Base-by-base conservation (phyloP, 2,888 invertebrate genomes). In the Eurois occulta region DNA sequence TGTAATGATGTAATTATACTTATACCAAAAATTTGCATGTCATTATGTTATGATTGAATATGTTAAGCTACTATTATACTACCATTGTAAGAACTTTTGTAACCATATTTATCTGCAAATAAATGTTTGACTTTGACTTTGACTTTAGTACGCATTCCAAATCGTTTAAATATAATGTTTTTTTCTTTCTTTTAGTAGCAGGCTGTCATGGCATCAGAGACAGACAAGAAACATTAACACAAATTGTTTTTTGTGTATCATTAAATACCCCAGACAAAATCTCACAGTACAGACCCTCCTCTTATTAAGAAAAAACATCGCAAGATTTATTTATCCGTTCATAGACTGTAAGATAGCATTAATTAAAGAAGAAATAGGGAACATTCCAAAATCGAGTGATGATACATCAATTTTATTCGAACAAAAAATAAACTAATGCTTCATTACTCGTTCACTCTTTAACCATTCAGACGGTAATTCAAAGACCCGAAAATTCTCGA, bases 401-500 rank as follows among this genome's bases (percentile, higher is more conserved):
- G 83, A 85, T 81, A 74, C 72, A 68, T 81, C 83, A 79, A 77
- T 69, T 85, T 86, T 62, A 85, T 78, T 66, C 28, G 21, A 85
- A 83, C 65, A 86, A 60, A 78, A 72, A 78, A 43, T 83, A 77
- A 87, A 77, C 75, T 43, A 75, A 83, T 73, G 88, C 84, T 86
- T 86, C 86, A 83, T 87, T 77, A 80, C 55, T 70, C 78, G 55
- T 35, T 69, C 71, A 69, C 67, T 82, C 77, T 88, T 75, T 77
- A 78, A 68, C 77, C 83, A 82, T 88, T 88, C 78, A 87, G 5
- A 21, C 79, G 46, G 58, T 83, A 80, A 88, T 83, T 87, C 85
- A 84, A 87, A 84, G 72, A 62, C 28, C 75, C 70, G 41, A 87
- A 82, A 78, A 84, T 75, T 77, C 55, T 46, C 41, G 77, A 80